Conservation (phyloP, 2,797 vertebrate species). For the Oryzias sinensis region DNA sequence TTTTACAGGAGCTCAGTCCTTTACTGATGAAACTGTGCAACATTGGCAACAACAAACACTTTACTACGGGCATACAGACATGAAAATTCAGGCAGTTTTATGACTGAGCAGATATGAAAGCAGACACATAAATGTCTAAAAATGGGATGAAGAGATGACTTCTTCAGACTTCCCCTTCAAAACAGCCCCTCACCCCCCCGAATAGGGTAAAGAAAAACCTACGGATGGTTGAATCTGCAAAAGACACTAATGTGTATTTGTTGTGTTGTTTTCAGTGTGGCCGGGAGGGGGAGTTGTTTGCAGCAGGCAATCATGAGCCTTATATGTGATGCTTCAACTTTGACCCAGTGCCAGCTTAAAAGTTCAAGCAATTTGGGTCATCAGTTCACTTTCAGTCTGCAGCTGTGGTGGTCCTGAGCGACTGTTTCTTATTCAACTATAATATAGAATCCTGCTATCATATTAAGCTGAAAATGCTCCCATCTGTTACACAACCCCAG, state of each 20-base stretch:
- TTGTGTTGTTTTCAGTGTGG: slow-evolving; percentile 11
- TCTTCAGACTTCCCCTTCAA: neutral
- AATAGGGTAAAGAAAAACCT: neutral
- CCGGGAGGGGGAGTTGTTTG: slow-evolving; percentile 73
- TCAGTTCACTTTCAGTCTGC: slow-evolving; percentile 26
- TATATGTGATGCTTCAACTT: slow-evolving; percentile 13
- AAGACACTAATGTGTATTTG: slow-evolving; percentile 8
- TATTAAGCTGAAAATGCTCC: slow-evolving; percentile 30
- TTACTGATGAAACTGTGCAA: slow-evolving; percentile 52
- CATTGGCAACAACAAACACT: slow-evolving; percentile 71
- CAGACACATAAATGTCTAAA: slow-evolving; percentile 18
- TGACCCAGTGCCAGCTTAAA: slow-evolving; percentile 41
- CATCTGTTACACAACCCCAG: slow-evolving; percentile 34
- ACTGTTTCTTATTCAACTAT: slow-evolving; percentile 29
- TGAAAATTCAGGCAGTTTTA: slow-evolving; percentile 20
- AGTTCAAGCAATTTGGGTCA: slow-evolving; percentile 23
- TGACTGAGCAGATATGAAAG: slow-evolving; percentile 36
- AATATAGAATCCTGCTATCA: slow-evolving; percentile 24
- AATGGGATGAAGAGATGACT: neutral
- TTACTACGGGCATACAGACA: slow-evolving; percentile 64
- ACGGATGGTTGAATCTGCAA: slow-evolving; percentile 14
- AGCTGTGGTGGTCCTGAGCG: slow-evolving; percentile 27
- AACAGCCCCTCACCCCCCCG: neutral
- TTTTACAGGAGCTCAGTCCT: too few relatives aligned
- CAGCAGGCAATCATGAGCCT: slow-evolving; percentile 12